A percentile compares a stretch with the other conserved stretches of the same genome.
phyloP scores from a whole-genome alignment of 1,140 invertebrate genomes.

The Drosophila santomea region DNA sequence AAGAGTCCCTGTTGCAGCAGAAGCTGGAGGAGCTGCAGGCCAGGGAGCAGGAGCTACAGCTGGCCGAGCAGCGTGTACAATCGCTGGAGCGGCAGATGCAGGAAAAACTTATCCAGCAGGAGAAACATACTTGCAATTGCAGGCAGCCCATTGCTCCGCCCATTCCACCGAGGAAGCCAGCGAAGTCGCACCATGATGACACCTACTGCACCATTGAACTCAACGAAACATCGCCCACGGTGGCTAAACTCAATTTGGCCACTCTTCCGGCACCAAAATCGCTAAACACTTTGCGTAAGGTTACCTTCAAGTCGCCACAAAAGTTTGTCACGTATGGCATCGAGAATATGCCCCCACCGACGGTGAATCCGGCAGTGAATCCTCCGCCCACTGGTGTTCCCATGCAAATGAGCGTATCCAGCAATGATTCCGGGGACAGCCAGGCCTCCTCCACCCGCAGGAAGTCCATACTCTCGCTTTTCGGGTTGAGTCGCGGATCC shows the following conservation, averaged over 20 bases:
- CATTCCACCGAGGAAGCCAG: constrained; percentile 55
- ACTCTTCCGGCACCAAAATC: constrained; percentile 65
- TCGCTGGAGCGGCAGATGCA: constrained; percentile 50
- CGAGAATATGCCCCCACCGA: constrained; percentile 28
- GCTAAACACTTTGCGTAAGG: constrained; percentile 59
- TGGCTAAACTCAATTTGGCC: constrained; percentile 79
- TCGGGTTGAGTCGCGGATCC: constrained; percentile 62
- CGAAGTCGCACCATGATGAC: constrained; percentile 56
- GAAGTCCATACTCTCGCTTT: constrained; percentile 75
- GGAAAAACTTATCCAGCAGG: constrained; percentile 47
- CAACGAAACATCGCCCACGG: constrained; percentile 77
- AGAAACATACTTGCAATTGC: constrained; percentile 19
- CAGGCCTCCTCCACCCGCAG: constrained; percentile 59
- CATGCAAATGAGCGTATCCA: constrained; percentile 72
- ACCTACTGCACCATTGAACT: constrained; percentile 82
- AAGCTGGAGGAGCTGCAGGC: constrained; percentile 81
- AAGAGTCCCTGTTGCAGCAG: constrained; percentile 72
- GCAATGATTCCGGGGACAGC: constrained; percentile 69
- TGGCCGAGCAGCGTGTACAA: constrained; percentile 59
- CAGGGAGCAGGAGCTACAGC: constrained; percentile 83
- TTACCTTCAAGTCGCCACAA: constrained; percentile 77
- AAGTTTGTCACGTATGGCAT: constrained; percentile 54
- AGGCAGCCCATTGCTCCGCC: constrained; percentile 33
- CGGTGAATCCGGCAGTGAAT: constrained; percentile 1
- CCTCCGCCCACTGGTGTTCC: constrained; percentile 27